phyloP scores from a whole-genome alignment of 2,113 vertebrate species.

The Carassius gibelio region DNA sequence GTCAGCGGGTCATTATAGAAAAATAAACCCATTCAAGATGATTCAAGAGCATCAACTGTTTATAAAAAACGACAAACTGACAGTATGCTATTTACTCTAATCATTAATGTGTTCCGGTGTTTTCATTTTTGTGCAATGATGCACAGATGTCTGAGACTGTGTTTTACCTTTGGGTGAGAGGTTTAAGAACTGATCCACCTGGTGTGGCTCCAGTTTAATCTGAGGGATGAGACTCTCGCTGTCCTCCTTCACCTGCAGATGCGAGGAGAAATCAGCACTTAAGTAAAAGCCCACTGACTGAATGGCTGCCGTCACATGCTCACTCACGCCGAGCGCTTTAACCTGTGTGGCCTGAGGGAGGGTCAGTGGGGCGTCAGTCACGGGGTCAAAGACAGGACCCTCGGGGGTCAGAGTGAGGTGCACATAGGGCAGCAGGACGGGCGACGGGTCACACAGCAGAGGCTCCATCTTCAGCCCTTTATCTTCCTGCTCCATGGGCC shows the following conservation, averaged over 20 bases:
- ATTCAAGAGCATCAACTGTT: too few relatives aligned
- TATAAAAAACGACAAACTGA: not conserved
- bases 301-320: not conserved
- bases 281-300: not conserved
- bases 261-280: not conserved
- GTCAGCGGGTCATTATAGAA: not conserved
- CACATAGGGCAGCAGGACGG: slow-evolving; percentile 84
- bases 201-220: slow-evolving; percentile 95
- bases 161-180: slow-evolving; percentile 85
- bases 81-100: too few relatives aligned
- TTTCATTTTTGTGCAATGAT: not conserved
- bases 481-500: slow-evolving; percentile 85
- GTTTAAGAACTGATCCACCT: slow-evolving; percentile 97
- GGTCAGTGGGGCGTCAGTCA: slow-evolving; percentile 50
- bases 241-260: slow-evolving; percentile 80
- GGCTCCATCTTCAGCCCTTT: slow-evolving; percentile 79
- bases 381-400: slow-evolving; percentile 56
- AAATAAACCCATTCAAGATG: not conserved
- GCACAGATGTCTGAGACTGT: not conserved
- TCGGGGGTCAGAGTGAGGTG: slow-evolving; percentile 75
- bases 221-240: slow-evolving; percentile 82
- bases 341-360: slow-evolving; percentile 50
- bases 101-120: not conserved
- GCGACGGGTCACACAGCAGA: slow-evolving; percentile 74
- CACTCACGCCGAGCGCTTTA: slow-evolving; percentile 66